Percentiles rank a stretch among this genome's conserved stretches.
Conservation (phyloP, 2,888 invertebrate species). For the Falcaria lacertinaria region DNA sequence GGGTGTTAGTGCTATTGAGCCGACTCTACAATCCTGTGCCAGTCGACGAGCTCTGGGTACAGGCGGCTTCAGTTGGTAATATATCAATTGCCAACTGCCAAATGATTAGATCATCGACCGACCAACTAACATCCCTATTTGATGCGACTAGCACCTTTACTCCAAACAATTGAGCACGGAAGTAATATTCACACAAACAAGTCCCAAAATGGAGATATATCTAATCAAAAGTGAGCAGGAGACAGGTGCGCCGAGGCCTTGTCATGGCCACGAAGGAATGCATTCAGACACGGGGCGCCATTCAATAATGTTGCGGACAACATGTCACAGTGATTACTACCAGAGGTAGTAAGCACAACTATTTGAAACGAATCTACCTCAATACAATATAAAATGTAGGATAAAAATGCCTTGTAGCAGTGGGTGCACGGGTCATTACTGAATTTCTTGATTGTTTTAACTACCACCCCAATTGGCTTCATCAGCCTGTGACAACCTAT, state of each 20-base stretch:
- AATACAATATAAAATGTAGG: neutral
- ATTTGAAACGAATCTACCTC: neutral
- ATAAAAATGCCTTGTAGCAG: no score
- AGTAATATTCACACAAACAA: conserved; percentile 16
- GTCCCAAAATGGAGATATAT: conserved; percentile 19
- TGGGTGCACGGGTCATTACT: no score
- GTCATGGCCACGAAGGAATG: no score
- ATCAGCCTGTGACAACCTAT: no score
- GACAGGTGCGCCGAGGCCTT: conserved; percentile 4
- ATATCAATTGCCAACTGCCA: no score
- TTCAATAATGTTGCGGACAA: no score
- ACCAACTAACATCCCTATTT: conserved; percentile 2
- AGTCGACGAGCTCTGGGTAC: conserved; percentile 12
- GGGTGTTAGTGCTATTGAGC: neutral
- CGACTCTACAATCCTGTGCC: neutral
- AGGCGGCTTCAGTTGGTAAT: no score
- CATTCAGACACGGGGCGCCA: no score
- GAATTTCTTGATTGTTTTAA: no score
- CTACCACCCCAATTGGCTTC: no score
- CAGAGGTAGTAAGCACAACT: no score
- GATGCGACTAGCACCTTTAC: conserved; percentile 23
- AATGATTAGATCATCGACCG: conserved; percentile 6
- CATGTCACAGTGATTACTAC: no score
- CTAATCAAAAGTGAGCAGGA: conserved; percentile 51
- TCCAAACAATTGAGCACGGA: conserved; percentile 35